Base-by-base conservation (phyloP, 2,797 vertebrate genomes). In the Gobionotothen gibberifrons region DNA sequence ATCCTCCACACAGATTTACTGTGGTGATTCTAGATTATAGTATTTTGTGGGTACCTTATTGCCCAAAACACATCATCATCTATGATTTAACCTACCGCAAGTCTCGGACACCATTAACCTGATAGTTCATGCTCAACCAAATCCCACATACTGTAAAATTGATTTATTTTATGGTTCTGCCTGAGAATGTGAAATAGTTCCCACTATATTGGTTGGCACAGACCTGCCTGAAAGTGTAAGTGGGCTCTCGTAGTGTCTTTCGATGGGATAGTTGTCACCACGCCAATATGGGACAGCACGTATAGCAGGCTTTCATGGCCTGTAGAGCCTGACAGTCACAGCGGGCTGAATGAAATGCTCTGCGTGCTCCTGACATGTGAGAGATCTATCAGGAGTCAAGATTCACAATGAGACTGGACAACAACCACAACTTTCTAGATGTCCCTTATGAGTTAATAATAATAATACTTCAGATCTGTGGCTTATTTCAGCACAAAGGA, bases 351-450 rank as follows among this genome's bases (percentile, higher is more conserved):
- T 85, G 81, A 91, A 91, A 89, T 87, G 62, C 82, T 69, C 74
- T 85, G 51, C 83, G 81, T 42, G 83, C 79, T 79, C 82, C 74
- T 87, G 82, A 88, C 88, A 85, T 66, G 69, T 84, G 81, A 83
- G 55, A 68, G 77, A 79, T 83, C 85, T 79, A 72, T 88, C 82
- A 53, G 52, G 53, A 72, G 87, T 79, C 74, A 87, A 83, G 83
- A 90, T 51, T 75, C 88, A 86, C 84, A 69, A 62, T 51, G 42
- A 59, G 68, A 16, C 57, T 61, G 36, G 6, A 47, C 14, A 36
- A 21, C 22, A 70, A 61, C 47, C 32, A 16, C 26, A 59, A 47
- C 40, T 49, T 39, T 14, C 59, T 36, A 65, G 26, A 19, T 64
- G 49, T 26, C n/a, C 5, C 0, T 6, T 61, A 21, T 58, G 39